Conservation (phyloP, 2,797 vertebrate species). For the Cynodonichthys magdalenae region DNA sequence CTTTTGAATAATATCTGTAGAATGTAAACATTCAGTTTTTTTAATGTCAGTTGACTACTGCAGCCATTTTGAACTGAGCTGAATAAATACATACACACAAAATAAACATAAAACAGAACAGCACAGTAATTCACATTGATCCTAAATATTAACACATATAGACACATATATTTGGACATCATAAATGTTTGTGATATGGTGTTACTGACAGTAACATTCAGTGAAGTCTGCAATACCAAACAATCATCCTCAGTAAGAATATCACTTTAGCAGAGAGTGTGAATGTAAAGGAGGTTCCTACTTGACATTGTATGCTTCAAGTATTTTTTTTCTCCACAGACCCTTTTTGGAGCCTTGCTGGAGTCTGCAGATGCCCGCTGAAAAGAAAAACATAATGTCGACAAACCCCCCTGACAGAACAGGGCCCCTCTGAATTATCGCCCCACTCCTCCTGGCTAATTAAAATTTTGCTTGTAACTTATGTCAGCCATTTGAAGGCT, state of each 20-base stretch:
- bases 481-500: constrained; percentile 89
- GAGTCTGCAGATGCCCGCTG: constrained; percentile 82
- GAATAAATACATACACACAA: not conserved
- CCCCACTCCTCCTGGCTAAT: constrained; percentile 93
- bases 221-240: constrained; percentile 11
- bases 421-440: constrained; percentile 90
- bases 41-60: too few species aligned
- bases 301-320: constrained; percentile 68
- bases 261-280: constrained; percentile 56
- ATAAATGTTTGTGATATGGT: not conserved
- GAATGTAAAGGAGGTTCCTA: constrained; percentile 61
- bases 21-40: too few species aligned
- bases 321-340: constrained; percentile 63
- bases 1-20: too few species aligned
- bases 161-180: not conserved
- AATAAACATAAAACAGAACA: not conserved
- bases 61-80: too few species aligned
- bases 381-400: constrained; percentile 79
- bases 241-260: constrained; percentile 40
- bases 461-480: constrained; percentile 99
- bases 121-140: not conserved
- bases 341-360: constrained; percentile 51
- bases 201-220: constrained; percentile 9
- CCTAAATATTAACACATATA: not conserved
- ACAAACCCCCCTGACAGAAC: constrained; percentile 83